These are phyloP conservation scores for Odontophorus gujanensis DNA, from an alignment of 2,113 vertebrate species.

Conservation along the genomic window DNA sequence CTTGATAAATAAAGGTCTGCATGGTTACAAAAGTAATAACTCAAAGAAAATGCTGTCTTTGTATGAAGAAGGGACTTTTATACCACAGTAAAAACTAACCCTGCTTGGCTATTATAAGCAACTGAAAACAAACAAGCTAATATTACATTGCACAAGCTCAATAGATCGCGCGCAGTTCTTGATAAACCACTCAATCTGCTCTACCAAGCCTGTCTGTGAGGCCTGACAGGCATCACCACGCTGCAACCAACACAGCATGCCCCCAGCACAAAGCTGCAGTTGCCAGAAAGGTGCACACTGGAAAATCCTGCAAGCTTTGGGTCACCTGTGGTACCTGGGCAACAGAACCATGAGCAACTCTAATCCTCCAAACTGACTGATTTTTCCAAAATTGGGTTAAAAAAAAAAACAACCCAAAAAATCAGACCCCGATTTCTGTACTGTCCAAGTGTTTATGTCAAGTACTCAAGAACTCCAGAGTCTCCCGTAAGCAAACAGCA, in stretches of 20 bases:
- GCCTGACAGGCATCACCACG: neutral
- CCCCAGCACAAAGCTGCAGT: neutral
- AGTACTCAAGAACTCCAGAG: neutral
- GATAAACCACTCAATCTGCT: neutral
- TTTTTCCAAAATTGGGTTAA: too few species aligned
- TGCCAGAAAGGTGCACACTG: neutral
- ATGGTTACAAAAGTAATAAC: neutral
- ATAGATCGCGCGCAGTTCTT: neutral
- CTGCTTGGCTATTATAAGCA: neutral
- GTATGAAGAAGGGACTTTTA: neutral
- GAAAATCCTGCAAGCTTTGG: neutral
- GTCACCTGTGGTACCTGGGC: neutral
- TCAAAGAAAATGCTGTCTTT: neutral
- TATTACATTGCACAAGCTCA: neutral
- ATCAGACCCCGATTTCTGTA: neutral
- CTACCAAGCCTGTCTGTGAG: neutral
- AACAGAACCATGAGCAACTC: neutral
- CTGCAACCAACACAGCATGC: fast-evolving
- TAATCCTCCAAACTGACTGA: neutral
- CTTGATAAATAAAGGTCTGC: neutral
- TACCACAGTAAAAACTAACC: neutral
- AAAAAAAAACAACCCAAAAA: too few species aligned
- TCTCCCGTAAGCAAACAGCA: neutral
- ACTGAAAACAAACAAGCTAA: neutral
- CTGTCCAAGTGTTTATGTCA: neutral